phyloP scores from a whole-genome alignment of 2,113 vertebrate species.

The Nicator chloris region DNA sequence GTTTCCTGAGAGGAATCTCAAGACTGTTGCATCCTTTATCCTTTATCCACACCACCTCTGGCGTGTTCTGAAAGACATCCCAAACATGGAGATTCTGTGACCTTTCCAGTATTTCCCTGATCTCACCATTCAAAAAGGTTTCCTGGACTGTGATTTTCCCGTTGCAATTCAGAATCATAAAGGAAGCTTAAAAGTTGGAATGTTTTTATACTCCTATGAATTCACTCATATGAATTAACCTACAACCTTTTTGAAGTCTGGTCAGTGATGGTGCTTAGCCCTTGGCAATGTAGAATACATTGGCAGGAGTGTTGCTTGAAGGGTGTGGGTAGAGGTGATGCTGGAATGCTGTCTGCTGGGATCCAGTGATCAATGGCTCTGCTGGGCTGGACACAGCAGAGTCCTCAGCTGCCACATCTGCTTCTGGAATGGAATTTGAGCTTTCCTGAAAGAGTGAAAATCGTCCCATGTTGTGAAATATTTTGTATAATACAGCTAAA shows the following conservation, averaged over 20 bases:
- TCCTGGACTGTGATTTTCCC: background rate
- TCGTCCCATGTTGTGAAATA: fast-evolving
- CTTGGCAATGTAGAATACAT: background rate
- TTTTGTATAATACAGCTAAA: background rate
- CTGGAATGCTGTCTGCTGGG: background rate
- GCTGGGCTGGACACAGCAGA: background rate
- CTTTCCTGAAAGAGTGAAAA: background rate
- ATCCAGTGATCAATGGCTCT: background rate
- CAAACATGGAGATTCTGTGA: background rate
- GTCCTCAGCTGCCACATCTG: background rate
- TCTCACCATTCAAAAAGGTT: background rate
- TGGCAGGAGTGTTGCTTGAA: background rate
- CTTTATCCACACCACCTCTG: background rate
- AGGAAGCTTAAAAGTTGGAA: background rate
- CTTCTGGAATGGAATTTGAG: background rate
- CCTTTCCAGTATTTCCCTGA: background rate
- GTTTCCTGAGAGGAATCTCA: background rate
- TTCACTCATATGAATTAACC: background rate
- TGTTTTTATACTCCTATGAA: background rate
- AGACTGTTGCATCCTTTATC: background rate
- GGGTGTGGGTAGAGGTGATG: background rate
- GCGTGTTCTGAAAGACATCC: background rate
- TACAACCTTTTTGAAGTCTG: background rate
- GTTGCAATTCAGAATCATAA: background rate
- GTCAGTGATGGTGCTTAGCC: background rate